Conservation (phyloP, 2,888 invertebrate species). For the Meliscaeva auricollis region DNA sequence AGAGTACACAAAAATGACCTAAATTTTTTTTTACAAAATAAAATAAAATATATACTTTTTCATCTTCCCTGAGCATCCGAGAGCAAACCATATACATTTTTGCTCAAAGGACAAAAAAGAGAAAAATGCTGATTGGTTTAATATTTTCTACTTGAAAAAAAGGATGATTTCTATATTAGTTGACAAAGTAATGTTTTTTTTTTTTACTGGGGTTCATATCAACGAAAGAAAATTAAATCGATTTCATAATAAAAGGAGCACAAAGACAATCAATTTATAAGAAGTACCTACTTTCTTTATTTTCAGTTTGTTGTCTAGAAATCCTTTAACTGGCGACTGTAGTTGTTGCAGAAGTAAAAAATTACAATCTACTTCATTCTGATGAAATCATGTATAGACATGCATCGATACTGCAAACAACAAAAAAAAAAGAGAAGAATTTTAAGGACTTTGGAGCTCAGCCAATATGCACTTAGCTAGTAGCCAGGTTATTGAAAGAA, state of each 20-base stretch:
- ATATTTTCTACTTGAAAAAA: slow-evolving; percentile 10
- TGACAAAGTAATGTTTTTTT: slow-evolving; percentile 4
- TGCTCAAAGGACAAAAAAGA: neutral
- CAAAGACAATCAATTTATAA: slow-evolving; percentile 22
- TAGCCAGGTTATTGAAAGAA: slow-evolving; percentile 64
- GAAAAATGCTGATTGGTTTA: slow-evolving; percentile 1
- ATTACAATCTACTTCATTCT: slow-evolving; percentile 16
- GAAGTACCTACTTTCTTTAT: neutral
- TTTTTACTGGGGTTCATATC: neutral
- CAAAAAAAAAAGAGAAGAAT: neutral
- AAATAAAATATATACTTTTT: slow-evolving; percentile 20
- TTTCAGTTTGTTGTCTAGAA: neutral
- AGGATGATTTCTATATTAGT: slow-evolving; percentile 24
- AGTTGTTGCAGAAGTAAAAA: neutral
- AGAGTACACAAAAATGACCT: slow-evolving; percentile 11
- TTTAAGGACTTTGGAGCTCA: slow-evolving; percentile 58
- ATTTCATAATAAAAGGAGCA: neutral
- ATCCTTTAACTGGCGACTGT: slow-evolving; percentile 24
- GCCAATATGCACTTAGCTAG: slow-evolving; percentile 61
- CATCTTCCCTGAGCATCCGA: neutral
- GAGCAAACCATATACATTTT: neutral
- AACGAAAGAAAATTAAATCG: slow-evolving; percentile 14
- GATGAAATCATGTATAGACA: neutral
- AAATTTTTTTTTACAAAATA: neutral
- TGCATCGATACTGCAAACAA: neutral